phyloP scores from a whole-genome alignment of 2,888 invertebrate species.

The Macropis europaea region DNA sequence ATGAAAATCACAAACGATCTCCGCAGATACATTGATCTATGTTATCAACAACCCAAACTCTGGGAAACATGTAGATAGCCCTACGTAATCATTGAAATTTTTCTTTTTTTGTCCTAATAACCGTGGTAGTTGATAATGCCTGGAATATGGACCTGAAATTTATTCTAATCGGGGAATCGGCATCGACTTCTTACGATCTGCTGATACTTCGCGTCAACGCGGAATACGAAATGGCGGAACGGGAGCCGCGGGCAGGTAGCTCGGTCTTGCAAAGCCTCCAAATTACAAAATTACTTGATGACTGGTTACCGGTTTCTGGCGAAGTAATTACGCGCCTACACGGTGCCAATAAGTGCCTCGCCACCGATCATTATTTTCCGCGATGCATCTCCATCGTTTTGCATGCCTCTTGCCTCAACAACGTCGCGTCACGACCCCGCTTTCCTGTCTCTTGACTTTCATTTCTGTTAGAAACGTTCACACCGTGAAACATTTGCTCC shows the following conservation, averaged over 20 bases:
- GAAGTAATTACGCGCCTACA: slow-evolving; percentile 68
- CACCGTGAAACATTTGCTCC: background rate
- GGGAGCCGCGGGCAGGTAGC: slow-evolving; percentile 52
- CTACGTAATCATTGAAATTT: too few species aligned
- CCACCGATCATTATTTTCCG: slow-evolving; percentile 56
- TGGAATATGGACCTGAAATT: background rate
- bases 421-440: background rate
- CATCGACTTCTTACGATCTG: background rate
- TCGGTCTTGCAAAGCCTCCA: slow-evolving; percentile 56
- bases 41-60: too few species aligned
- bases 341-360: slow-evolving; percentile 63
- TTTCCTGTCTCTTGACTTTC: background rate
- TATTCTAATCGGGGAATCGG: background rate
- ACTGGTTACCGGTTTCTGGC: slow-evolving; percentile 58
- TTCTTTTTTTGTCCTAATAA: too few species aligned
- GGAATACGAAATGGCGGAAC: slow-evolving; percentile 29
- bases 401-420: background rate
- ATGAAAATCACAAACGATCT: too few species aligned
- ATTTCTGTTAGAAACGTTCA: background rate
- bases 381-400: slow-evolving; percentile 17
- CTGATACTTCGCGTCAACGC: background rate
- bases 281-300: slow-evolving; percentile 73
- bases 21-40: too few species aligned
- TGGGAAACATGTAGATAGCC: too few species aligned
- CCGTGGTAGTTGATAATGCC: too few species aligned